These are phyloP conservation scores for Epinephelus fuscoguttatus DNA, from an alignment of 2,113 vertebrate species.

Conservation along the genomic window DNA sequence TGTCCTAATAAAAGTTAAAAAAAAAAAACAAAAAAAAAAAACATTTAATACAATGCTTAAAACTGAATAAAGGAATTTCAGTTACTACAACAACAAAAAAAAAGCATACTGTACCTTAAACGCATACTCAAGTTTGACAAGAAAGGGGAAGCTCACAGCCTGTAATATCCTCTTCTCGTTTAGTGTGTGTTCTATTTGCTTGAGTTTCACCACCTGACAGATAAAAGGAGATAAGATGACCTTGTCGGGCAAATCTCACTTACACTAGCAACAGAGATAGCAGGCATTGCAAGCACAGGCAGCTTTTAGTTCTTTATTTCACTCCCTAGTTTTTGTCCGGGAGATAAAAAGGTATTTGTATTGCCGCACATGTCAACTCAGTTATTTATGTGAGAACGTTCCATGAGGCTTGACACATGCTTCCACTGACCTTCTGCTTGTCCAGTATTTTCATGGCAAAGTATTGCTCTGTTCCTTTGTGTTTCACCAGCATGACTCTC, in stretches of 20 bases:
- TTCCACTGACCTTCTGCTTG: conserved; percentile 95
- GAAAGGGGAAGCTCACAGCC: conserved; percentile 98
- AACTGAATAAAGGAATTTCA: background rate
- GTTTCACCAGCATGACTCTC: conserved; percentile 99
- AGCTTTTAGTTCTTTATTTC: conserved; percentile 26
- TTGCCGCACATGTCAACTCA: background rate
- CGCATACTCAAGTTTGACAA: conserved; percentile 97
- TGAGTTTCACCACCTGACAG: conserved; percentile 97
- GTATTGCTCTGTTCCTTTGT: conserved; percentile 97
- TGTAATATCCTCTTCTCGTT: conserved; percentile 99
- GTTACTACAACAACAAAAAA: background rate
- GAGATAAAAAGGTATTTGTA: conserved; percentile 13
- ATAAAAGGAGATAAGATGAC: conserved; percentile 53
- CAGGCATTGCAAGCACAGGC: conserved; percentile 10
- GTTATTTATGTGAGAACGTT: conserved; percentile 1
- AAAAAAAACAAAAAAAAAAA: background rate
- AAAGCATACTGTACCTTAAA: conserved; percentile 90
- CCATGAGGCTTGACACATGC: background rate
- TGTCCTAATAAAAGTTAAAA: conserved; percentile 86
- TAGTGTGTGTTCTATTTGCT: conserved; percentile 99
- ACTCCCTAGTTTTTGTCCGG: conserved; percentile 1
- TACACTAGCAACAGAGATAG: conserved; percentile 9
- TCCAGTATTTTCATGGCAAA: conserved; percentile 99
- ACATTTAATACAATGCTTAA: background rate
- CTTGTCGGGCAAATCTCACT: conserved; percentile 28